Percentiles rank a stretch among this genome's conserved stretches.
Conservation (phyloP, 2,888 invertebrate genomes). For the Trisateles emortualis region DNA sequence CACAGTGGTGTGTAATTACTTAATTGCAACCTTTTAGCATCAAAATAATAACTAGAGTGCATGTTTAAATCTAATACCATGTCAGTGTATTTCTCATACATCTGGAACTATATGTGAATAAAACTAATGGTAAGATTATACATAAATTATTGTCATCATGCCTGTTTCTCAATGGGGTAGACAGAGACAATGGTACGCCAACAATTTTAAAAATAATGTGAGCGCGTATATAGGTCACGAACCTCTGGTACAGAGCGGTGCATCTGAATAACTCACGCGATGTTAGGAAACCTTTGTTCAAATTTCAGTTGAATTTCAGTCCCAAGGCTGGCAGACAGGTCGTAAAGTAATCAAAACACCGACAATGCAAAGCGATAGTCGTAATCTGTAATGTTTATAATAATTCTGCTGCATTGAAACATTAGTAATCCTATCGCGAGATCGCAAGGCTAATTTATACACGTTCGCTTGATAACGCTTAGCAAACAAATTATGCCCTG, state of each 20-base stretch:
- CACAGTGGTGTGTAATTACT: constrained; percentile 16
- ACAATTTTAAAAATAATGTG: constrained; percentile 54
- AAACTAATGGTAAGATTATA: no score
- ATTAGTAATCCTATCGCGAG: constrained; percentile 24
- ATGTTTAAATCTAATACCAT: not conserved
- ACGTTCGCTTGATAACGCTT: constrained; percentile 36
- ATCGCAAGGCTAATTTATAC: constrained; percentile 37
- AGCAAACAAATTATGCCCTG: constrained; percentile 46
- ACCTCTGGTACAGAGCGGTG: constrained; percentile 60
- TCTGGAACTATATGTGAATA: constrained; percentile 5
- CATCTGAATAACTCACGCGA: constrained; percentile 59
- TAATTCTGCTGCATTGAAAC: constrained; percentile 9
- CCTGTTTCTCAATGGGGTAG: no score
- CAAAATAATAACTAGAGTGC: no score
- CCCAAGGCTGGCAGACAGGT: constrained; percentile 26
- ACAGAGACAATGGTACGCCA: no score
- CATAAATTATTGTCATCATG: no score
- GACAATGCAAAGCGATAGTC: not conserved
- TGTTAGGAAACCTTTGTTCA: constrained; percentile 49
- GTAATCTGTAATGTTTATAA: constrained; percentile 7
- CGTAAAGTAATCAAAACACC: not conserved
- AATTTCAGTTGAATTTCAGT: constrained; percentile 21
- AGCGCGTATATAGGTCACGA: constrained; percentile 71
- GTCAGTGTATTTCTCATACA: constrained; percentile 9
- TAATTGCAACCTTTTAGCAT: not conserved